Evolutionary conservation across 2,797 vertebrate species (phyloP).

Genomic region (Malacoctenus gilli): DNA sequence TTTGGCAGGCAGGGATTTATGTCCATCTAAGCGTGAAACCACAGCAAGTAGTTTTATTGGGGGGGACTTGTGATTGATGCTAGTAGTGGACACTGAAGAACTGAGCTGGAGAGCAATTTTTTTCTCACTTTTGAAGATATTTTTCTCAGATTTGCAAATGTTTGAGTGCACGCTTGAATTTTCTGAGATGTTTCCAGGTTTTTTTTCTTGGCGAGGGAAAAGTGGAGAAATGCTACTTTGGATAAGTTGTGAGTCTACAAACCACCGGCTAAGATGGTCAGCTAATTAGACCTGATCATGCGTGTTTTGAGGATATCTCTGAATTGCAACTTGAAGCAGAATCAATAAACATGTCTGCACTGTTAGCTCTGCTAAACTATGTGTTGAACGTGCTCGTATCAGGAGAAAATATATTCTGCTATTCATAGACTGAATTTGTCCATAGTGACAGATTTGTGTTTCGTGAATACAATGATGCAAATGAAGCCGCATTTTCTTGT

Average conservation of each 20-base stretch:
- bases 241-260: background rate
- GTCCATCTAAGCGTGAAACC: too few relatives aligned
- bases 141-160: background rate
- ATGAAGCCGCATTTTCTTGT: too few relatives aligned
- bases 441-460: too few relatives aligned
- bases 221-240: too few relatives aligned
- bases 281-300: background rate
- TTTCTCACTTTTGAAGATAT: background rate
- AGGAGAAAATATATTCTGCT: too few relatives aligned
- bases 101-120: background rate
- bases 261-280: background rate
- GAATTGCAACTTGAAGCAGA: conserved; percentile 1
- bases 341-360: conserved; percentile 5
- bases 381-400: too few relatives aligned
- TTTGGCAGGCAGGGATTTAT: conserved; percentile 34
- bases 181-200: background rate
- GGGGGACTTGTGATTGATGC: conserved; percentile 23
- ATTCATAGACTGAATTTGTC: too few relatives aligned
- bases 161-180: background rate
- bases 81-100: conserved; percentile 19
- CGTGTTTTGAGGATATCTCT: conserved; percentile 6
- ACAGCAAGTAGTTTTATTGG: conserved; percentile 15
- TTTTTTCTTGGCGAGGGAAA: background rate
- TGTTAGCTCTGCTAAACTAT: background rate
- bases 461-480: background rate